Percentiles rank a stretch among this genome's conserved stretches.
These are phyloP conservation scores for Gymnobelideus leadbeateri DNA, from an alignment of 2,113 vertebrate species.

Conservation along the genomic window DNA sequence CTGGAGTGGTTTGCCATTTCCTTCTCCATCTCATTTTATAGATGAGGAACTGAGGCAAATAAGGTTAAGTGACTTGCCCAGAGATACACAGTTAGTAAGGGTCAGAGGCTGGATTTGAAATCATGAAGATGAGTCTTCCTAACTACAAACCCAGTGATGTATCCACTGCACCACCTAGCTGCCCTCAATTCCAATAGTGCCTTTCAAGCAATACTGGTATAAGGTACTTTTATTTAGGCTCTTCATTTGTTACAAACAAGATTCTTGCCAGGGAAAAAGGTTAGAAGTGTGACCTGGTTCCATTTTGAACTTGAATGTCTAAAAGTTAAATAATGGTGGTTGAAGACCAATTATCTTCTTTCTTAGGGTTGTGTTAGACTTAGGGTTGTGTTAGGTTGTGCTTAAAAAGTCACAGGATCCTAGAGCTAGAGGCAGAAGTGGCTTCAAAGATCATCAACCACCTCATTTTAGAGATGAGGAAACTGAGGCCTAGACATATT, in stretches of 20 bases:
- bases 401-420: background rate
- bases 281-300: no score
- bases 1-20: background rate
- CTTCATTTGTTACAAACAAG: background rate
- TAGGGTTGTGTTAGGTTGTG: background rate
- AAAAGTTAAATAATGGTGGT: background rate
- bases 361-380: background rate
- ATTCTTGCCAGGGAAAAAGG: background rate
- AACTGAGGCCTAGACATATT: background rate
- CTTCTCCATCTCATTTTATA: background rate
- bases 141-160: background rate
- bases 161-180: background rate
- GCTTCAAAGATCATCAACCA: background rate
- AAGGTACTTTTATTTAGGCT: background rate
- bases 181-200: background rate
- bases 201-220: background rate
- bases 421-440: background rate
- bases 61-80: background rate
- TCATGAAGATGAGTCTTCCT: background rate
- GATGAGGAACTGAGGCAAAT: background rate
- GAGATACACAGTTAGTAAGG: background rate
- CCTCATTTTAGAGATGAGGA: background rate
- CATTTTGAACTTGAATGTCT: background rate
- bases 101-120: background rate
- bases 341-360: background rate